Base-by-base conservation (phyloP, 1,140 invertebrate genomes). In the Drosophila eugracilis region DNA sequence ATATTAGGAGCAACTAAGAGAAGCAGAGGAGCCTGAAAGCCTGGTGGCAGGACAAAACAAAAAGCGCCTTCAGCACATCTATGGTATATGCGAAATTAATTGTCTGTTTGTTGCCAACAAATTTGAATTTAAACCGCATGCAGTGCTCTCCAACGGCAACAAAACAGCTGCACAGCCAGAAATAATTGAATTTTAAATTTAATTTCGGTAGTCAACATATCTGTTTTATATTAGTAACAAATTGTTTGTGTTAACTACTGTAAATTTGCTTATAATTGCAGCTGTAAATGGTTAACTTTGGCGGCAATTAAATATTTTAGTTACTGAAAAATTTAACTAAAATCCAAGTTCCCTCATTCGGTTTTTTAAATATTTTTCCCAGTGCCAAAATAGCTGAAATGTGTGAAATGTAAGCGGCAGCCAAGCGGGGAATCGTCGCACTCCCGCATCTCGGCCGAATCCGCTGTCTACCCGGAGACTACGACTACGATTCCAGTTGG, bases 81-180 rank as follows among this genome's bases (percentile, higher is more conserved):
- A 80, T 69, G 60, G 65, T 71, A 88, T 86, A 88, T 88, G 83
- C 83, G 78, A 88, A 88, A 88, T 88, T 88, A 88, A 88, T 88
- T 88, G 83, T 88, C 78, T 78, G 78, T 83, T 88, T 88, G 83
- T 86, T 86, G 83, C 83, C 69, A 88, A 86, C 78, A 89, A 88
- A 88, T 88, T 88, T 88, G 84, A 88, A 88, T 88, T 86, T 86
- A 83, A 88, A 88, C 83, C 83, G 78, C 83, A 86, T 77, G 67
- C 60, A 81, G 55, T 48, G 45, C 59, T 53, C 42, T 49, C 41
- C 34, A 54, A 57, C 30, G 52, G 75, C 63, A 52, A 58, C 60
- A 45, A 47, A 39, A 17, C 24, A 34, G 22, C 4, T 26, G 14
- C 58, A 80, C 32, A 10, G 41, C 0, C 3, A 28, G 26, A 58